A percentile compares a stretch with the other conserved stretches of the same genome.
phyloP scores from a whole-genome alignment of 2,888 invertebrate genomes.

The Tillus elongatus region DNA sequence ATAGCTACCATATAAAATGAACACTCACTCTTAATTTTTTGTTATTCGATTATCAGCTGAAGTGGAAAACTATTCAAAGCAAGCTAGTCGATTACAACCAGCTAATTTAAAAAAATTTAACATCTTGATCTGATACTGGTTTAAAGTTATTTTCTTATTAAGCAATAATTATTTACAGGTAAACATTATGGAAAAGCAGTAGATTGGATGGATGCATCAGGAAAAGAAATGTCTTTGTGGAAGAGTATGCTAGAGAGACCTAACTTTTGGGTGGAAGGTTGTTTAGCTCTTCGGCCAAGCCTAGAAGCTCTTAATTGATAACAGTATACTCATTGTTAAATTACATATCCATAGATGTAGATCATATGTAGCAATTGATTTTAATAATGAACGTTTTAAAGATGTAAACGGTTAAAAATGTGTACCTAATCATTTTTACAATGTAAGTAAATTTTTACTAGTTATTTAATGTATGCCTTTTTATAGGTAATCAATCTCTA shows the following conservation, averaged over 20 bases:
- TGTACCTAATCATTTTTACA: slow-evolving; percentile 31
- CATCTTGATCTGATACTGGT: too few relatives aligned
- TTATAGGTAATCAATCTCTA: slow-evolving; percentile 30
- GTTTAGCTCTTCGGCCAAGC: slow-evolving; percentile 73
- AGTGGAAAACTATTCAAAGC: too few relatives aligned
- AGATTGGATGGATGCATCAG: slow-evolving; percentile 93
- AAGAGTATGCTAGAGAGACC: slow-evolving; percentile 89
- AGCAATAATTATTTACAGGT: slow-evolving; percentile 52
- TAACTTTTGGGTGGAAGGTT: slow-evolving; percentile 96
- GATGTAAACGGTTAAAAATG: slow-evolving; percentile 31
- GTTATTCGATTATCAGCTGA: too few relatives aligned
- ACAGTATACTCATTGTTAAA: slow-evolving; percentile 17
- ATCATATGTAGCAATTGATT: background rate
- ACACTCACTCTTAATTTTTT: too few relatives aligned
- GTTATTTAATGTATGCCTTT: slow-evolving; percentile 33
- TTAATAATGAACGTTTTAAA: slow-evolving; percentile 6
- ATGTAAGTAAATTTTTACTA: slow-evolving; percentile 37
- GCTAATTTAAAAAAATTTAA: too few relatives aligned
- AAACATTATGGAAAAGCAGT: slow-evolving; percentile 75
- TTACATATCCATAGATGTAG: background rate
- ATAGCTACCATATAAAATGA: too few relatives aligned
- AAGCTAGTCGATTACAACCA: too few relatives aligned
- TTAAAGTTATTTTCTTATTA: too few relatives aligned
- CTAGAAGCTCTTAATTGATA: slow-evolving; percentile 48
- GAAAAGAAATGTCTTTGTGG: slow-evolving; percentile 85